Percentiles rank a stretch among this genome's conserved stretches.
These are phyloP conservation scores for Pheosia gnoma DNA, from an alignment of 2,888 invertebrate genomes.

Conservation along the genomic window DNA sequence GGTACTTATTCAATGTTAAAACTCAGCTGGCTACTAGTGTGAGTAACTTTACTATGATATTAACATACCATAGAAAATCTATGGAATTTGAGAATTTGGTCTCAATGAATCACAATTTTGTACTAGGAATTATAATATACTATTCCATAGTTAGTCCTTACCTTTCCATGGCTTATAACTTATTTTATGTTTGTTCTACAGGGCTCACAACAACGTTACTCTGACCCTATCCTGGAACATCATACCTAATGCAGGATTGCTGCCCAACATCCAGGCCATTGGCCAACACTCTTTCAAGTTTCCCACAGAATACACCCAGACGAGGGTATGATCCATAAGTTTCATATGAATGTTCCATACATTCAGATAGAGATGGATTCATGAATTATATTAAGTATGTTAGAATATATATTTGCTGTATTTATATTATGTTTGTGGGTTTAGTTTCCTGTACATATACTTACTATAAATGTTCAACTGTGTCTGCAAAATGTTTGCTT, in stretches of 20 bases:
- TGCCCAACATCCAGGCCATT: slow-evolving; percentile 93
- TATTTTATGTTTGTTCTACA: slow-evolving; percentile 74
- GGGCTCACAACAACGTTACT: slow-evolving; percentile 96
- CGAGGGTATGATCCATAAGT: slow-evolving; percentile 73
- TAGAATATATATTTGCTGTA: slow-evolving; percentile 46
- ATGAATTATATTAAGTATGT: slow-evolving; percentile 51
- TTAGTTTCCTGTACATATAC: slow-evolving; percentile 32
- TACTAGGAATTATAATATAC: too few relatives aligned
- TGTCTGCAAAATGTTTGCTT: not conserved
- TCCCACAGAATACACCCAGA: slow-evolving; percentile 92
- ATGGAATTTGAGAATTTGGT: too few relatives aligned
- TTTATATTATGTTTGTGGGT: slow-evolving; percentile 44
- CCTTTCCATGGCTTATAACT: not conserved
- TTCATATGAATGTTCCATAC: slow-evolving; percentile 41
- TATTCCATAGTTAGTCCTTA: too few relatives aligned
- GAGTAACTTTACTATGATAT: too few relatives aligned
- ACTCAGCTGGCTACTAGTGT: too few relatives aligned
- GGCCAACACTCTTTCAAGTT: slow-evolving; percentile 96
- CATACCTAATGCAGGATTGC: slow-evolving; percentile 98
- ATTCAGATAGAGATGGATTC: slow-evolving; percentile 29
- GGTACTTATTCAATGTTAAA: not conserved
- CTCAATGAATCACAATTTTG: too few relatives aligned
- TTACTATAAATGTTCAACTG: not conserved
- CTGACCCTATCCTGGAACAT: slow-evolving; percentile 98
- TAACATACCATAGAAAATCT: too few relatives aligned